These are phyloP conservation scores for Notarius quadriscutis DNA, from an alignment of 2,113 vertebrate genomes.

Conservation along the genomic window DNA sequence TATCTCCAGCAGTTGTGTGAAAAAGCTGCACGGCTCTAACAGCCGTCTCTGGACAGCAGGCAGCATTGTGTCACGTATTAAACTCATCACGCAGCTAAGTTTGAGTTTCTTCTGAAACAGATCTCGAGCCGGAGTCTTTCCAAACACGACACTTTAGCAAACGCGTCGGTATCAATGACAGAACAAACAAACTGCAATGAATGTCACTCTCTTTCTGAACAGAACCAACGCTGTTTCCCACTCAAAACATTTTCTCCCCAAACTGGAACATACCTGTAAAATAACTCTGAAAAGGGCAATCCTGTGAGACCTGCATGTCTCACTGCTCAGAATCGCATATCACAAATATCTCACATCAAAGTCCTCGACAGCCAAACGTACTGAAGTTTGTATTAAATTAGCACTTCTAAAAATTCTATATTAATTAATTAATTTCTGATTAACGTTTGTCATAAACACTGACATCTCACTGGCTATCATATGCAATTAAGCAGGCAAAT, in stretches of 20 bases:
- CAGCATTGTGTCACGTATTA: constrained; percentile 57
- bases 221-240: constrained; percentile 41
- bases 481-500: constrained; percentile 62
- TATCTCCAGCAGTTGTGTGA: neutral
- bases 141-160: constrained; percentile 56
- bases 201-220: constrained; percentile 57
- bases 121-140: constrained; percentile 59
- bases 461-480: constrained; percentile 61
- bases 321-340: constrained; percentile 55
- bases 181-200: constrained; percentile 53
- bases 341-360: constrained; percentile 66
- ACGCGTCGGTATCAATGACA: constrained; percentile 54
- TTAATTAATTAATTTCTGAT: too few relatives aligned
- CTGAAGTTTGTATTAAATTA: constrained; percentile 63
- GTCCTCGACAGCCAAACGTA: constrained; percentile 38
- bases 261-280: constrained; percentile 10
- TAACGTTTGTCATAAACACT: constrained; percentile 63
- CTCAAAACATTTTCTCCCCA: constrained; percentile 38
- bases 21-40: neutral
- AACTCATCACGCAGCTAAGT: constrained; percentile 61
- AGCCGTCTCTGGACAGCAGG: constrained; percentile 29
- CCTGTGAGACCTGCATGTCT: constrained; percentile 17
- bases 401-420: constrained; percentile 67
- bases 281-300: constrained; percentile 20
- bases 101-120: constrained; percentile 63